A percentile compares a stretch with the other conserved stretches of the same genome.
These are phyloP conservation scores for Tachyglossus aculeatus DNA, from an alignment of 2,797 vertebrate genomes.

Conservation along the genomic window DNA sequence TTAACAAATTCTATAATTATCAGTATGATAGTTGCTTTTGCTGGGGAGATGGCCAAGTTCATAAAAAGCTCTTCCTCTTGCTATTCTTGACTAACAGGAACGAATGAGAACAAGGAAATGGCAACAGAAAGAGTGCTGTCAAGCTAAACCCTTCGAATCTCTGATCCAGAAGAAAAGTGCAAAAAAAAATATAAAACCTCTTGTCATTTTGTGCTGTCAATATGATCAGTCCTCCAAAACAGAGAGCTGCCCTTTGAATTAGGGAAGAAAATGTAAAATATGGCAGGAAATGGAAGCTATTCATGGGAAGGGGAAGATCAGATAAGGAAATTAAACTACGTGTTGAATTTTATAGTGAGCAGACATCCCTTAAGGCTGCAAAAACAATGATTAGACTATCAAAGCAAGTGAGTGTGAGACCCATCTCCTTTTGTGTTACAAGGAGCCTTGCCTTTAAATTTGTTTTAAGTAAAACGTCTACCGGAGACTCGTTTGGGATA, in stretches of 20 bases:
- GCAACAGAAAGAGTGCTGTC: constrained; percentile 45
- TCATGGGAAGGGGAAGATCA: constrained; percentile 57
- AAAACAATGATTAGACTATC: constrained; percentile 70
- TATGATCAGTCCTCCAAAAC: constrained; percentile 47
- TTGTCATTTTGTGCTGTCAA: constrained; percentile 44
- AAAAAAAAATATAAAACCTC: not conserved
- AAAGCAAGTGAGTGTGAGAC: constrained; percentile 53
- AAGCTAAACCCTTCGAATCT: constrained; percentile 50
- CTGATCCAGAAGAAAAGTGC: constrained; percentile 50
- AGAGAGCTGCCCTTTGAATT: constrained; percentile 52
- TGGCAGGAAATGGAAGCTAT: constrained; percentile 57
- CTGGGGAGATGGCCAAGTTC: too few species aligned
- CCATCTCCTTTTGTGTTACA: constrained; percentile 53
- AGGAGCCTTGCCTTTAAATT: constrained; percentile 56
- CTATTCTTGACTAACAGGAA: constrained; percentile 51
- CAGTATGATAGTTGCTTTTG: too few species aligned
- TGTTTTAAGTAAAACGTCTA: constrained; percentile 61
- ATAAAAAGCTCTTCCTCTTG: too few species aligned
- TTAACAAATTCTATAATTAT: too few species aligned
- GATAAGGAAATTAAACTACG: constrained; percentile 70
- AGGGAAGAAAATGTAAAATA: constrained; percentile 63
- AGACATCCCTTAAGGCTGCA: constrained; percentile 64
- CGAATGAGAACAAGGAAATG: constrained; percentile 48
- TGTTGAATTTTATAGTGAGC: constrained; percentile 63
- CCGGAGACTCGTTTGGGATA: constrained; percentile 25